phyloP scores from a whole-genome alignment of 2,113 vertebrate genomes.

The Scomber japonicus region DNA sequence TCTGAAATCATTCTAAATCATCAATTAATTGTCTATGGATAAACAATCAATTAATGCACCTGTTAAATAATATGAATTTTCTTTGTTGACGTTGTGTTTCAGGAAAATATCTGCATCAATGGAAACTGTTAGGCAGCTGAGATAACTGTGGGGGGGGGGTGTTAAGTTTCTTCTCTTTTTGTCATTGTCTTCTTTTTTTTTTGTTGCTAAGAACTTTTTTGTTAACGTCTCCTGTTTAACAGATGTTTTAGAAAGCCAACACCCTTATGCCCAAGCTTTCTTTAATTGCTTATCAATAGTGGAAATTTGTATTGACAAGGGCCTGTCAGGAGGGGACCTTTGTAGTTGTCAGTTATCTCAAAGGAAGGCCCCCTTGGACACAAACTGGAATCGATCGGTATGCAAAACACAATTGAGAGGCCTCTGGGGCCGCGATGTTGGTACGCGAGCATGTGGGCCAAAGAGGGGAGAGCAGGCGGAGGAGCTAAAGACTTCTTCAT shows the following conservation, averaged over 20 bases:
- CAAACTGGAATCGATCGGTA: conserved; percentile 80
- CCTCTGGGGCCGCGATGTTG: conserved; percentile 60
- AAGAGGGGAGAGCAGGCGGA: conserved; percentile 41
- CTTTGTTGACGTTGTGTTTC: too few species aligned
- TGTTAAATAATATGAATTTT: not conserved
- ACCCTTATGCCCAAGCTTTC: conserved; percentile 61
- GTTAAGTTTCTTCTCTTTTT: conserved; percentile 32
- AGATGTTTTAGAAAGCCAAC: conserved; percentile 80
- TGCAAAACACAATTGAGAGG: conserved; percentile 73
- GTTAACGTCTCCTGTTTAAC: conserved; percentile 84
- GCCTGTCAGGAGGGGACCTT: conserved; percentile 84
- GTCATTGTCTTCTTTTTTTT: conserved; percentile 38
- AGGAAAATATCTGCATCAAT: too few species aligned
- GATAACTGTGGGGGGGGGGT: conserved; percentile 12
- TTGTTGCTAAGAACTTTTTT: conserved; percentile 63
- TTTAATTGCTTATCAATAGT: conserved; percentile 89
- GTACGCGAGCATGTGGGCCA: conserved; percentile 72
- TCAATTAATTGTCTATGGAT: not conserved
- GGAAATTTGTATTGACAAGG: conserved; percentile 88
- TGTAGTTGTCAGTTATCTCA: conserved; percentile 87
- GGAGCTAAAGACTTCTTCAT: conserved; percentile 79
- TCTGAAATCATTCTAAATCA: not conserved
- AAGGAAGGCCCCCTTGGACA: conserved; percentile 74
- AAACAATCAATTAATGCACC: not conserved
- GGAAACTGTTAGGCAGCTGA: conserved; percentile 12